Percentiles rank a stretch among this genome's conserved stretches.
phyloP scores from a whole-genome alignment of 1,140 invertebrate genomes.

The Colletes latitarsis region DNA sequence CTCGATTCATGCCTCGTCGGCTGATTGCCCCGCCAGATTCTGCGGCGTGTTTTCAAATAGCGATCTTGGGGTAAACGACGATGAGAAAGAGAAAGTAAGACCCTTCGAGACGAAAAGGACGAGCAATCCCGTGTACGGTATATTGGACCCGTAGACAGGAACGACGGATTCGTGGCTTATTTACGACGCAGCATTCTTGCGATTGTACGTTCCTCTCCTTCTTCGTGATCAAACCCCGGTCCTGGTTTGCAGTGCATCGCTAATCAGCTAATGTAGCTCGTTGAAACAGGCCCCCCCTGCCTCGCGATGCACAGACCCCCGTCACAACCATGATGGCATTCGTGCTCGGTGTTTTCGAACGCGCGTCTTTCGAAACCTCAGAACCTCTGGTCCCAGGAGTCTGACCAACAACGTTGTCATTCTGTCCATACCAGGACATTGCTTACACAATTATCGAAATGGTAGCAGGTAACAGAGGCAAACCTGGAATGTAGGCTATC shows the following conservation, averaged over 20 bases:
- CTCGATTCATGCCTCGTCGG: slow-evolving; percentile 6
- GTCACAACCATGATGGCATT: background rate
- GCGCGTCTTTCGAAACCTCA: background rate
- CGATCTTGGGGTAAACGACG: slow-evolving; percentile 32
- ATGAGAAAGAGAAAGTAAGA: slow-evolving; percentile 39
- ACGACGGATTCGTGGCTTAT: slow-evolving; percentile 47
- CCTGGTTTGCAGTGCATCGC: slow-evolving; percentile 57
- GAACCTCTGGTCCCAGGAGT: slow-evolving; percentile 1
- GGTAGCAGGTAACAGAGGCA: slow-evolving; percentile 34
- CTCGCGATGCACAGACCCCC: background rate
- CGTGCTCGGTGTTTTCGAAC: slow-evolving; percentile 4
- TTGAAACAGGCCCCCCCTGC: slow-evolving; percentile 53
- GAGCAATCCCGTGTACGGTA: slow-evolving; percentile 10
- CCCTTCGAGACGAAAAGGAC: slow-evolving; percentile 32
- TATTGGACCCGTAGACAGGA: slow-evolving; percentile 17
- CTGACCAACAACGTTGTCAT: slow-evolving; percentile 10
- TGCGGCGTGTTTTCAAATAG: slow-evolving; percentile 36
- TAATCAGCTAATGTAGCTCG: slow-evolving; percentile 61
- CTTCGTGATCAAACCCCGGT: slow-evolving; percentile 30
- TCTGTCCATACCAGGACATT: slow-evolving; percentile 43
- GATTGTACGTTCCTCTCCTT: slow-evolving; percentile 25
- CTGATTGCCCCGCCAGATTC: slow-evolving; percentile 52
- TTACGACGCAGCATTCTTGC: slow-evolving; percentile 50
- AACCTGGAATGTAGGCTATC: slow-evolving; percentile 60
- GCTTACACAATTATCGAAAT: slow-evolving; percentile 58